phyloP scores from a whole-genome alignment of 2,113 vertebrate genomes.

The Xenopus laevis region DNA sequence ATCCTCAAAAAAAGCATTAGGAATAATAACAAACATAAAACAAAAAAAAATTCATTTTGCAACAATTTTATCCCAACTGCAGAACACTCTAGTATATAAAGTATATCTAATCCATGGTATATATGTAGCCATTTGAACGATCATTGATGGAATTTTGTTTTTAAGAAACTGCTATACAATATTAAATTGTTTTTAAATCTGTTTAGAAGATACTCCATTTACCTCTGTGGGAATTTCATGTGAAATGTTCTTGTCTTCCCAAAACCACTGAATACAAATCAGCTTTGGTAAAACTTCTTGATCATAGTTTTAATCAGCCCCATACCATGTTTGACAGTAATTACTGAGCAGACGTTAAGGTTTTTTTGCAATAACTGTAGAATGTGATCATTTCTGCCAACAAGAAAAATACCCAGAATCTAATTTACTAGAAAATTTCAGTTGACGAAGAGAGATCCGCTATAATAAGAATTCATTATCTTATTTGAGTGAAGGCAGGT shows the following conservation, averaged over 20 bases:
- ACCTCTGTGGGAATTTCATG: neutral
- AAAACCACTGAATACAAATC: constrained; percentile 21
- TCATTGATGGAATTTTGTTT: no score
- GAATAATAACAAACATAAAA: no score
- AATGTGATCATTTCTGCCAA: constrained; percentile 13
- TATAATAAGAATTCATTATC: no score
- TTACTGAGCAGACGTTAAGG: constrained; percentile 12
- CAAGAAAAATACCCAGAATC: constrained; percentile 19
- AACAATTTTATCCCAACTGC: no score
- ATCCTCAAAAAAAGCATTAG: no score
- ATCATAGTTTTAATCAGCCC: constrained; percentile 18
- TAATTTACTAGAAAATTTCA: no score
- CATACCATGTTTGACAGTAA: constrained; percentile 12
- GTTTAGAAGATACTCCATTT: constrained; percentile 22
- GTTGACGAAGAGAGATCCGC: no score
- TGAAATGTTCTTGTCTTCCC: constrained; percentile 30
- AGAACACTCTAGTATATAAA: no score
- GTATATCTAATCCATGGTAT: no score
- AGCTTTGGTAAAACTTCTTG: constrained; percentile 12
- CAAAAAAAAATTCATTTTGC: no score
- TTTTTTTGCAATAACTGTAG: neutral
- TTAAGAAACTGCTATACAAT: neutral
- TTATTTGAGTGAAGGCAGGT: no score
- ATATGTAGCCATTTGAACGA: no score
- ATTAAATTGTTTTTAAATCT: constrained; percentile 20